Percentiles rank a stretch among this genome's conserved stretches.
These are phyloP conservation scores for Pseudopleuronectes americanus DNA, from an alignment of 2,797 vertebrate species.

Conservation along the genomic window DNA sequence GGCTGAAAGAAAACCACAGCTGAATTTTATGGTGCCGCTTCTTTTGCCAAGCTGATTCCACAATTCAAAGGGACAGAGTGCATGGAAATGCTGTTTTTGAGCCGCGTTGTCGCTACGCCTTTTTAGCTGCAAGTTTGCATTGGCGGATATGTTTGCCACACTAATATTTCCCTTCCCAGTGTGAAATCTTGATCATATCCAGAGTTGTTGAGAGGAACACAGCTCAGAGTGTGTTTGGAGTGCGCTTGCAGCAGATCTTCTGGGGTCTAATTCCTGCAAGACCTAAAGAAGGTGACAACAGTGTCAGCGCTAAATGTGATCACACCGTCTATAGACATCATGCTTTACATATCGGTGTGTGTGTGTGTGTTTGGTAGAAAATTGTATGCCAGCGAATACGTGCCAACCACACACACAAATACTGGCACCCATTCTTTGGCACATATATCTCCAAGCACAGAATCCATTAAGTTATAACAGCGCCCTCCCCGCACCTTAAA, in stretches of 20 bases:
- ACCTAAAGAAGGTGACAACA: conserved; percentile 77
- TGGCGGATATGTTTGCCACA: conserved; percentile 82
- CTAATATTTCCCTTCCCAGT: conserved; percentile 85
- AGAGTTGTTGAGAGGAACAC: conserved; percentile 66
- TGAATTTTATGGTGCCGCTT: conserved; percentile 87
- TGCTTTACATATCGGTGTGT: conserved; percentile 30
- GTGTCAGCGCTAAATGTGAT: conserved; percentile 72
- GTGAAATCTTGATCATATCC: conserved; percentile 85
- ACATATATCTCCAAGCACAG: conserved; percentile 52
- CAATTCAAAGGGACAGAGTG: conserved; percentile 85
- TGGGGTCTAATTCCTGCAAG: conserved; percentile 77
- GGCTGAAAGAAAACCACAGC: conserved; percentile 89
- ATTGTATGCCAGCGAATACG: conserved; percentile 21
- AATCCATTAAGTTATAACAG: conserved; percentile 52
- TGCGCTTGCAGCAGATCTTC: conserved; percentile 72
- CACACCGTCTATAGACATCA: conserved; percentile 63
- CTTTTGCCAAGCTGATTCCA: conserved; percentile 90
- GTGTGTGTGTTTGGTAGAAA: conserved; percentile 10
- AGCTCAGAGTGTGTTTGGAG: conserved; percentile 74
- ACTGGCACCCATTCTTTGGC: conserved; percentile 55
- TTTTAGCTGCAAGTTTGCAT: conserved; percentile 85
- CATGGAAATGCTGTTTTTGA: conserved; percentile 81
- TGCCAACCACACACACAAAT: conserved; percentile 41
- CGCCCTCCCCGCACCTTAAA: conserved; percentile 67
- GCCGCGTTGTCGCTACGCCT: conserved; percentile 78